Base-by-base conservation (phyloP, 2,113 vertebrate genomes). In the Chroicocephalus ridibundus region DNA sequence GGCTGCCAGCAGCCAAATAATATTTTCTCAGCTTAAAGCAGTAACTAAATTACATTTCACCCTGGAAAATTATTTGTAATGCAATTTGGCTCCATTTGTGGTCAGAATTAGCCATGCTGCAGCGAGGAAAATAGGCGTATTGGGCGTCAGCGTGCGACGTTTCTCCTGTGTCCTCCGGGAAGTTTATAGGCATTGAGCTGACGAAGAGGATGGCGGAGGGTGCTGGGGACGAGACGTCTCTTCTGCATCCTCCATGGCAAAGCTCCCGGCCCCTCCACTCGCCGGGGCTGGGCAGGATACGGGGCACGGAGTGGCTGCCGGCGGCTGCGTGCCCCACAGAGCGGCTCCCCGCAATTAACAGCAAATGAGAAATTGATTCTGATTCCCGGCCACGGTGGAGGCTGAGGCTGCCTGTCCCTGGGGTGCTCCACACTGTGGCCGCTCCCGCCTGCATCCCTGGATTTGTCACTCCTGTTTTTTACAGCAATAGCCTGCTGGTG, bases 361-460 rank as follows among this genome's bases (percentile, higher is more conserved):
- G 34, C 2, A 4, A 55, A 38, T 66, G 6, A 57, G 46, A 77
- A 71, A n/a, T 69, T 9, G 58, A 80, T 72, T 58, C 42, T 27
- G 1, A 27, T 90, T 74, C 69, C 55, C 52, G 75, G 36, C 70
- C 3, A 2, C 20, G 42, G 46, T 4, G 3, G 68, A 65, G 46
- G 11, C 26, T 0, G 7, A 68, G 36, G 16, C 57, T 1, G 5
- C 14, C 60, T 42, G 38, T 22, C 22, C 29, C 66, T 24, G 74
- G 8, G 36, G 62, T 77, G 69, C 42, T 76, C 52, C 10, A 5
- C 1, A 0, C 42, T 24, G 69, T 0, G 0, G 68, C 29, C 22
- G 5, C 46, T 61, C 42, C 38, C 54, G 47, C 22, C 54, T 54
- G 46, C 29, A 15, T 7, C 44, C 52, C 80, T 40, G 64, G 31